Base-by-base conservation (phyloP, 2,113 vertebrate species). In the Centropus unirufus region DNA sequence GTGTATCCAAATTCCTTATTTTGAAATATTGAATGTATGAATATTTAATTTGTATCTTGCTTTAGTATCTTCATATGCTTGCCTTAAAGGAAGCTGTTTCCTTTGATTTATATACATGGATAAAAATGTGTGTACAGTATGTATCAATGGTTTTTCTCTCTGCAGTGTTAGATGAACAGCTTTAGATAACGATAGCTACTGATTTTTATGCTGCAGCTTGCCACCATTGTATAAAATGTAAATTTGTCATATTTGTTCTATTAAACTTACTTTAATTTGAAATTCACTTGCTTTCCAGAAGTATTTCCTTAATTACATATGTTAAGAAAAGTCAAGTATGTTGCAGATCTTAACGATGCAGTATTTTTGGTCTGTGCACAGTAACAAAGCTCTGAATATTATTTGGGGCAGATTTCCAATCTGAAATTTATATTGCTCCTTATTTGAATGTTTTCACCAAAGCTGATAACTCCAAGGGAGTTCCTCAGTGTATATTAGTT, bases 11-110 rank as follows among this genome's bases (percentile, higher is more conserved):
- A 97, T 97, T 97, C 95, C 97, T 97, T 97, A 97, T 97, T 97
- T 98, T 98, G 97, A 98, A 98, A 97, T 98, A 97, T 96, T 97
- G 96, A 97, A 96, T 98, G 90, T 97, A 97, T 98, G 92, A 98
- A 98, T 97, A 96, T 97, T 98, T 98, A 97, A 97, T 98, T 98
- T 90, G 93, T 95, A 94, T 97, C 88, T 97, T 97, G 91, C 94
- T 96, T 97, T 97, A 97, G 85, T 97, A 92, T 97, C 95, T 97
- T 98, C 89, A 95, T 97, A 96, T 96, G 92, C 93, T 97, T 98
- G 94, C 92, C 92, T 97, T 98, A 97, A 97, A 98, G 95, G 94
- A 97, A 97, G 85, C 96, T 93, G 92, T 97, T 97, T 97, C 92
- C 87, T 97, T 98, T 98, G 95, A 97, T 98, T 98, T 97, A 95